Evolutionary conservation across 2,888 invertebrate species (phyloP).

Genomic region (Seira sanloemensis): DNA sequence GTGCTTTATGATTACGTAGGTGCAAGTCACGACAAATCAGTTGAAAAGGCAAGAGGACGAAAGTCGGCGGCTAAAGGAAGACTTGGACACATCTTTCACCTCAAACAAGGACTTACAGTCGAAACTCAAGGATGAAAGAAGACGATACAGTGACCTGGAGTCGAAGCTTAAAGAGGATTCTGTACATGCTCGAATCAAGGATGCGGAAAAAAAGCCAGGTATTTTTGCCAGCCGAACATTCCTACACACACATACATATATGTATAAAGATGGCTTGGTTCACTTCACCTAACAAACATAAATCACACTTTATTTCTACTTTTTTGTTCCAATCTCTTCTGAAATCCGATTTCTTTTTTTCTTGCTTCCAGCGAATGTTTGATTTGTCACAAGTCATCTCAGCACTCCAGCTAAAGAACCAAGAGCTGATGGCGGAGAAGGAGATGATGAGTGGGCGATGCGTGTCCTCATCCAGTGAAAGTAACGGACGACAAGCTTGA

Average conservation of each 20-base stretch:
- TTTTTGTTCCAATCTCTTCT: slow-evolving; percentile 20
- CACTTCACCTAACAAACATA: neutral
- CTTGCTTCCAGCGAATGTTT: slow-evolving; percentile 70
- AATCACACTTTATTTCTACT: neutral
- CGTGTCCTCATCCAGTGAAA: slow-evolving; percentile 69
- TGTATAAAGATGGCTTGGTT: neutral
- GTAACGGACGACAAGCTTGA: slow-evolving; percentile 70
- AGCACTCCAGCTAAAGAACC: slow-evolving; percentile 81
- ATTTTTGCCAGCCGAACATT: slow-evolving; percentile 18
- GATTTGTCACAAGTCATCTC: slow-evolving; percentile 71
- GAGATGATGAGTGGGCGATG: slow-evolving; percentile 86
- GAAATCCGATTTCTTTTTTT: slow-evolving; percentile 36
- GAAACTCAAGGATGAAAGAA: slow-evolving; percentile 88
- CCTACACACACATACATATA: neutral
- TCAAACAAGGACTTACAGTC: slow-evolving; percentile 86
- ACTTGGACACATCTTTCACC: slow-evolving; percentile 84
- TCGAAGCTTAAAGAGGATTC: slow-evolving; percentile 77
- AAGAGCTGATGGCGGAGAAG: slow-evolving; percentile 95
- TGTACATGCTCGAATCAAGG: slow-evolving; percentile 73
- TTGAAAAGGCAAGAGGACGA: slow-evolving; percentile 88
- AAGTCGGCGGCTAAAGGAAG: slow-evolving; percentile 87
- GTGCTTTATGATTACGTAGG: slow-evolving; percentile 75
- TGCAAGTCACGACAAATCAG: slow-evolving; percentile 92
- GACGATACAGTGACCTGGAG: slow-evolving; percentile 84
- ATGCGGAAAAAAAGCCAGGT: slow-evolving; percentile 73